These are phyloP conservation scores for Brachionus sp. DNA, from an alignment of 1,140 invertebrate species.

Conservation along the genomic window DNA sequence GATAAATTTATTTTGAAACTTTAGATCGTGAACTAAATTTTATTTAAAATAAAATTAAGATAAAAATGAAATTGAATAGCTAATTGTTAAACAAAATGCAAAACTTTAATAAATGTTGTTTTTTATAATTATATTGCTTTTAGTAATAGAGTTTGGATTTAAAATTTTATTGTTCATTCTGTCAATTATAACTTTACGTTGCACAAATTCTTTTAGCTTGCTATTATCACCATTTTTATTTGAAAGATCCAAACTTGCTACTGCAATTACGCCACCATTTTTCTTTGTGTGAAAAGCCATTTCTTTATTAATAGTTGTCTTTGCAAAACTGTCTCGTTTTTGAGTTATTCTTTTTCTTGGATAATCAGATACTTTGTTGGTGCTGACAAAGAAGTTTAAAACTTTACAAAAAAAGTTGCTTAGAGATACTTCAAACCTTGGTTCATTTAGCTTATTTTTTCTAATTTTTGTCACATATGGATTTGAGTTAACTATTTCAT, in stretches of 20 bases:
- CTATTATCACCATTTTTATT: constrained; percentile 29
- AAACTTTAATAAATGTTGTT: background rate
- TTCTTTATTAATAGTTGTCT: constrained; percentile 19
- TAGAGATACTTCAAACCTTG: background rate
- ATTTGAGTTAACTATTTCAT: constrained; percentile 42
- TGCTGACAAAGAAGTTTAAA: background rate
- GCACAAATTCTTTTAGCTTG: constrained; percentile 11
- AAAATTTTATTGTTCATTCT: constrained; percentile 10
- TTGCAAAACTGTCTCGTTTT: background rate
- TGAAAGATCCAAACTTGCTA: constrained; percentile 6
- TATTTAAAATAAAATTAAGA: too few species aligned
- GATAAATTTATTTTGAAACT: too few species aligned
- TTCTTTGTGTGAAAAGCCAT: constrained; percentile 19
- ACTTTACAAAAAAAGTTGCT: background rate
- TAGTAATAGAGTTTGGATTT: background rate
- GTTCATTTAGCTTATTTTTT: constrained; percentile 4
- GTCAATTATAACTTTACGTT: background rate
- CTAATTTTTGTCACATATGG: constrained; percentile 14
- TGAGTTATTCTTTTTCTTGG: background rate
- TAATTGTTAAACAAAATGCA: background rate
- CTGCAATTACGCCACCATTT: constrained; percentile 27
- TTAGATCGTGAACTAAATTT: too few species aligned
- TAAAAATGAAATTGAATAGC: background rate
- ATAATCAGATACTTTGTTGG: constrained; percentile 1
- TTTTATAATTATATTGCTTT: background rate